Percentiles rank a stretch among this genome's conserved stretches.
phyloP scores from a whole-genome alignment of 2,888 invertebrate genomes.

The Hoplodrina blanda region DNA sequence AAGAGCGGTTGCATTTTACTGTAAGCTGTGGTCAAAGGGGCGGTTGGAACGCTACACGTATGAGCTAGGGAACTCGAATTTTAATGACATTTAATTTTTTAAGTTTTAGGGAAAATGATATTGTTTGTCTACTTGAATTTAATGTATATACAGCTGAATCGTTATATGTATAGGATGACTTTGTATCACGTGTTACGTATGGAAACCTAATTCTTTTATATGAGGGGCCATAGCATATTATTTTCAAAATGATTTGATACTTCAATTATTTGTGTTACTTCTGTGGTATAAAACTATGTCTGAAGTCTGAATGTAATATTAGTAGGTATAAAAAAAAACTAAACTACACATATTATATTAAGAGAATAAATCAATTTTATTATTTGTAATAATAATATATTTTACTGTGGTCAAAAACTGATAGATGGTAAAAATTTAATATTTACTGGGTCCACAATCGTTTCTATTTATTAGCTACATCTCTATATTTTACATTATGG shows the following conservation, averaged over 20 bases:
- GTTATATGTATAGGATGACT: background rate
- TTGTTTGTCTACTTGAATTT: background rate
- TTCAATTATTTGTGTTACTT: background rate
- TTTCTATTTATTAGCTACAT: too few relatives aligned
- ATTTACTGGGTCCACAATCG: too few relatives aligned
- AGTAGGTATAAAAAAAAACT: background rate
- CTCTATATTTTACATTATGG: too few relatives aligned
- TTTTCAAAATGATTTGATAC: background rate
- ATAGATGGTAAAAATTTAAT: too few relatives aligned
- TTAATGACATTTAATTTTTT: background rate
- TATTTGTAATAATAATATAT: too few relatives aligned
- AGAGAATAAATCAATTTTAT: too few relatives aligned
- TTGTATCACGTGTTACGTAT: background rate
- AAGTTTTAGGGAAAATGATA: background rate
- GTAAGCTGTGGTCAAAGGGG: slow-evolving; percentile 8
- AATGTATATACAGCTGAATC: slow-evolving; percentile 10
- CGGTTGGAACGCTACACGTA: slow-evolving; percentile 40
- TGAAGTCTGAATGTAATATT: background rate
- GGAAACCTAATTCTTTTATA: background rate
- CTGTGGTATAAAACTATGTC: background rate
- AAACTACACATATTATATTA: too few relatives aligned
- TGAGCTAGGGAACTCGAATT: background rate
- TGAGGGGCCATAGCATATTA: background rate
- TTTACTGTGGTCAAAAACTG: too few relatives aligned
- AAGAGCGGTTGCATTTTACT: slow-evolving; percentile 55